Conservation (phyloP, 2,888 invertebrate genomes). For the Thalpophila matura region DNA sequence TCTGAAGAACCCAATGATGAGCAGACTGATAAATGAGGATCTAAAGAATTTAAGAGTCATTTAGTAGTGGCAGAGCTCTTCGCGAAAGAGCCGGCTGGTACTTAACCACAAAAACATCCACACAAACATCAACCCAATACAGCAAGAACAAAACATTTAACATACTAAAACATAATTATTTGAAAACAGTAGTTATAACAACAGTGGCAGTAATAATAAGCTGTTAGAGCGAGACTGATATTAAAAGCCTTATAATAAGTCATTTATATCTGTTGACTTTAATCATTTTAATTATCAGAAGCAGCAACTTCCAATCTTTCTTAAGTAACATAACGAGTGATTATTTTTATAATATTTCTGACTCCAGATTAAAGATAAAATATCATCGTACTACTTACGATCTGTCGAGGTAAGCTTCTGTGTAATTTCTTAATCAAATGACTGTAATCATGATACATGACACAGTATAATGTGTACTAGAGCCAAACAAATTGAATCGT, state of each 20-base stretch:
- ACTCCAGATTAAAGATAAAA: constrained; percentile 42
- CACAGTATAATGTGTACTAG: neutral
- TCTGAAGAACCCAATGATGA: neutral
- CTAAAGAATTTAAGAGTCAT: neutral
- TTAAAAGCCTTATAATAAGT: neutral
- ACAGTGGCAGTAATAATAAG: too few relatives aligned
- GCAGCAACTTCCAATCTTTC: neutral
- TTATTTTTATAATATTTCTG: constrained; percentile 7
- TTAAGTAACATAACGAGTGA: constrained; percentile 1
- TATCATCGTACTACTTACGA: constrained; percentile 20
- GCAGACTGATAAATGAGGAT: neutral
- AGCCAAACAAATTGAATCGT: constrained; percentile 4
- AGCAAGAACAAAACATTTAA: too few relatives aligned
- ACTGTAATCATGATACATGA: constrained; percentile 34
- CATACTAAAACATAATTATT: neutral
- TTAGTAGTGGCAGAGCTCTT: too few relatives aligned
- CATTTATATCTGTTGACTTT: neutral
- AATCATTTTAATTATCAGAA: constrained; percentile 5
- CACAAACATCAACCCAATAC: too few relatives aligned
- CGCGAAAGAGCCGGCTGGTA: too few relatives aligned
- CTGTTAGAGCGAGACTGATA: too few relatives aligned
- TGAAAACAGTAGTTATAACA: neutral
- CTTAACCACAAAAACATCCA: too few relatives aligned
- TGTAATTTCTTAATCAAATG: constrained; percentile 40
- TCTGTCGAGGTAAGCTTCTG: constrained; percentile 24